Evolutionary conservation across 2,113 vertebrate genomes (phyloP).

Genomic region (Tretioscincus oriximinensis): DNA sequence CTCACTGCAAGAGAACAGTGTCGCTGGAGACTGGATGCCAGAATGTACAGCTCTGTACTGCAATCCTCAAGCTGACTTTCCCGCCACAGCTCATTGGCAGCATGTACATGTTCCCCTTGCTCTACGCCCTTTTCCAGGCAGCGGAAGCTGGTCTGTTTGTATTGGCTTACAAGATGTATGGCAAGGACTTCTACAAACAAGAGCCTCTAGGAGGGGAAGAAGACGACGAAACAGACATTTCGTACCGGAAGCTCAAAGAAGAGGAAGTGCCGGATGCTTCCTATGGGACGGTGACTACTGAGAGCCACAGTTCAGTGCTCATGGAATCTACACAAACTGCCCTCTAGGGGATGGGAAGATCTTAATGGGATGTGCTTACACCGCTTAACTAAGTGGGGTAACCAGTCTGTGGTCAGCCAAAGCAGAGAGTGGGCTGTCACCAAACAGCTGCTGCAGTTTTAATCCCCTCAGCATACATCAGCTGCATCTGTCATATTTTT

Average conservation of each 20-base stretch:
- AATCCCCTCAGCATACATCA: background rate
- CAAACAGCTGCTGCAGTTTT: background rate
- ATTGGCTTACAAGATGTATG: conserved; percentile 86
- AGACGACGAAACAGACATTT: conserved; percentile 85
- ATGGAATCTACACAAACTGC: conserved; percentile 73
- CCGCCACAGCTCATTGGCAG: conserved; percentile 87
- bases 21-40: conserved; percentile 96
- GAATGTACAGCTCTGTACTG: conserved; percentile 96
- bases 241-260: conserved; percentile 90
- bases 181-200: conserved; percentile 83
- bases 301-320: conserved; percentile 73
- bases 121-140: conserved; percentile 94
- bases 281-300: conserved; percentile 84
- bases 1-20: conserved; percentile 86
- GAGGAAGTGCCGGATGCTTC: conserved; percentile 85
- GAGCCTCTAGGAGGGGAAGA: conserved; percentile 68
- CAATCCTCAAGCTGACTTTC: conserved; percentile 95
- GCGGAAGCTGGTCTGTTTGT: conserved; percentile 92
- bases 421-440: background rate
- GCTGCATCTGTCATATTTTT: background rate
- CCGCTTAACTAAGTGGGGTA: no score
- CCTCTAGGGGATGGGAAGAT: conserved; percentile 40
- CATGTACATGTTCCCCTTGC: conserved; percentile 97
- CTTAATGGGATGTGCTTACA: background rate
- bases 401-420: background rate